Evolutionary conservation across 1,140 invertebrate genomes (phyloP), one percentile per base, ranked within the genome.

Genomic region (Tetramorium simillimum): DNA sequence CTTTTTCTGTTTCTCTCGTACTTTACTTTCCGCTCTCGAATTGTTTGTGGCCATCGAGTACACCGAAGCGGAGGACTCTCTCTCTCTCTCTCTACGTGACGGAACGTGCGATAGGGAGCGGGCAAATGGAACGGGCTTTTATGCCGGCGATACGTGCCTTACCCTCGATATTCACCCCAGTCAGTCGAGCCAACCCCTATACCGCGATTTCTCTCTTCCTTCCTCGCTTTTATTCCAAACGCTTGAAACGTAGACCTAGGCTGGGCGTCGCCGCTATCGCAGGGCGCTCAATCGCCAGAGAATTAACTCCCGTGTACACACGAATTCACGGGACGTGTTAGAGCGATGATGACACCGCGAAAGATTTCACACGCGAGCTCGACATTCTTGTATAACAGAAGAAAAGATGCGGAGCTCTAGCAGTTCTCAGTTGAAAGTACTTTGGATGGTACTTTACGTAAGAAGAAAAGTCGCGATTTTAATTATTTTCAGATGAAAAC

Each of bases 51-150:
- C 81, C 82, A 85, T 90, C 85, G 78, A 86, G 73, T 86, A 70
- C 56, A 90, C 51, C 51, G 81, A 76, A 33, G 76, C 33, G 40
- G 69, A 85, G 49, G 37, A 53, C 65, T 63, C 49, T 65, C 9
- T 51, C 49, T 65, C 9, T 51, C 49, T 51, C 16, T 53, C 21
- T 78, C 58, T 89, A 65, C 77, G 89, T 87, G 85, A 82, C 72
- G 88, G 81, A 80, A 85, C 77, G 75, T 69, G 77, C 87, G 81
- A 82, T 82, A 33, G 63, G 28, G 76, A 69, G 43, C 62, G 82
- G 56, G 75, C 89, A 89, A 92, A 92, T 92, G 90, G 91, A 92
- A 92, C 91, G 85, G 75, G 87, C 90, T 92, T 92, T 92, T 88
- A 92, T 76, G 43, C 86, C 49, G 40, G 56, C 86, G 86, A 90